These are phyloP conservation scores for Hirundo rustica DNA, from an alignment of 2,797 vertebrate species.

Conservation along the genomic window DNA sequence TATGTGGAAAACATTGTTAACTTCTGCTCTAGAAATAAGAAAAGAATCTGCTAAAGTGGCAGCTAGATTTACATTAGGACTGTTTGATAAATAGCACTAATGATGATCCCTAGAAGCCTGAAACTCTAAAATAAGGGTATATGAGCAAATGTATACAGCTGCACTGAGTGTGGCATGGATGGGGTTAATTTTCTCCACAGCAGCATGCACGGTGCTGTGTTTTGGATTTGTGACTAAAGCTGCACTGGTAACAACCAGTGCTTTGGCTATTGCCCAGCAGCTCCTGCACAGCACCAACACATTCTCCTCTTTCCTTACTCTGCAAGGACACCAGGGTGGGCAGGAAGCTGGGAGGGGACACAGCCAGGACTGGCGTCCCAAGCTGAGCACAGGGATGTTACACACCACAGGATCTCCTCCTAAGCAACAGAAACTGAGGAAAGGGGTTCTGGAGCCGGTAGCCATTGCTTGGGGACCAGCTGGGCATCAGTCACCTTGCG, in stretches of 20 bases:
- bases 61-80: background rate
- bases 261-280: background rate
- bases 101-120: background rate
- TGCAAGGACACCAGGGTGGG: background rate
- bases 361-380: background rate
- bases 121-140: background rate
- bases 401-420: background rate
- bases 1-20: background rate
- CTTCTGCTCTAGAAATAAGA: background rate
- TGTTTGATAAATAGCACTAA: background rate
- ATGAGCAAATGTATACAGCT: background rate
- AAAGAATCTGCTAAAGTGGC: background rate
- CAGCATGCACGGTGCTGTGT: rapidly evolving
- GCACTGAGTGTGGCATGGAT: background rate
- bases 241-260: background rate
- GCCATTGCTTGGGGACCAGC: background rate
- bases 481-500: background rate
- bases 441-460: background rate
- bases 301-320: background rate
- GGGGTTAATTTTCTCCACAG: background rate
- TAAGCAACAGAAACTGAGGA: background rate
- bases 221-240: background rate
- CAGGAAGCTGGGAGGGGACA: background rate
- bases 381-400: background rate
- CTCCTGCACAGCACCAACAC: background rate